These are phyloP conservation scores for Prosapia bicincta DNA, from an alignment of 2,888 invertebrate species.

Conservation along the genomic window DNA sequence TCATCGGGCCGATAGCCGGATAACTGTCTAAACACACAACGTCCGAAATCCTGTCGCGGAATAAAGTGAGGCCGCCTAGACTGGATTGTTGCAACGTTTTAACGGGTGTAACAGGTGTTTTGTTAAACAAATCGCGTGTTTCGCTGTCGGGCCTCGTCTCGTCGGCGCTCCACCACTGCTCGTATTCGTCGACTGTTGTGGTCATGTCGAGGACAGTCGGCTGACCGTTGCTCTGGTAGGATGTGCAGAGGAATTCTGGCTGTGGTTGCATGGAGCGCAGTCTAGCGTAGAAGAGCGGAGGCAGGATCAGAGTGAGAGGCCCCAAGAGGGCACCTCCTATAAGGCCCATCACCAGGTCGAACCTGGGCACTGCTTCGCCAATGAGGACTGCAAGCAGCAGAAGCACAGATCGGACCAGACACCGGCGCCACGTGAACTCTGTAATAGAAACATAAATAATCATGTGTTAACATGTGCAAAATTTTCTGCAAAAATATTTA, in stretches of 20 bases:
- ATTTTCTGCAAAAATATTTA: too few species aligned
- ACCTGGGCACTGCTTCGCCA: slow-evolving; percentile 78
- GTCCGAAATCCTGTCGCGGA: slow-evolving; percentile 11
- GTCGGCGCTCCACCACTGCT: neutral
- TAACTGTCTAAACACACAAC: slow-evolving; percentile 22
- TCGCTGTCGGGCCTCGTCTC: neutral
- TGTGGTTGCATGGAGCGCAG: slow-evolving; percentile 52
- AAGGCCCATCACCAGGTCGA: slow-evolving; percentile 81
- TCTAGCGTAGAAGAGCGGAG: slow-evolving; percentile 75
- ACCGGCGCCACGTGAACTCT: slow-evolving; percentile 75
- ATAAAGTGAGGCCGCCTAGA: neutral
- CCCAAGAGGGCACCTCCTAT: slow-evolving; percentile 82
- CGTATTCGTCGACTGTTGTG: slow-evolving; percentile 16
- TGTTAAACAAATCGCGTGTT: neutral
- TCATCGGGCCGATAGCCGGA: slow-evolving; percentile 26
- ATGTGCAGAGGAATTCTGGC: slow-evolving; percentile 1
- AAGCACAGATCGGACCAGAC: slow-evolving; percentile 65
- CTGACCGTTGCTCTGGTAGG: neutral
- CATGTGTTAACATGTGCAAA: too few species aligned
- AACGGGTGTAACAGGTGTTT: neutral
- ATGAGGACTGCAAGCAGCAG: slow-evolving; percentile 68
- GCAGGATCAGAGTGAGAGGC: slow-evolving; percentile 78
- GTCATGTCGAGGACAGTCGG: slow-evolving; percentile 10
- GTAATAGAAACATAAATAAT: too few species aligned
- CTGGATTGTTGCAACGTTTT: neutral